Evolutionary conservation across 2,797 vertebrate species (phyloP), one percentile per base, ranked within the genome.

Genomic region (Lutjanus argentimaculatus): DNA sequence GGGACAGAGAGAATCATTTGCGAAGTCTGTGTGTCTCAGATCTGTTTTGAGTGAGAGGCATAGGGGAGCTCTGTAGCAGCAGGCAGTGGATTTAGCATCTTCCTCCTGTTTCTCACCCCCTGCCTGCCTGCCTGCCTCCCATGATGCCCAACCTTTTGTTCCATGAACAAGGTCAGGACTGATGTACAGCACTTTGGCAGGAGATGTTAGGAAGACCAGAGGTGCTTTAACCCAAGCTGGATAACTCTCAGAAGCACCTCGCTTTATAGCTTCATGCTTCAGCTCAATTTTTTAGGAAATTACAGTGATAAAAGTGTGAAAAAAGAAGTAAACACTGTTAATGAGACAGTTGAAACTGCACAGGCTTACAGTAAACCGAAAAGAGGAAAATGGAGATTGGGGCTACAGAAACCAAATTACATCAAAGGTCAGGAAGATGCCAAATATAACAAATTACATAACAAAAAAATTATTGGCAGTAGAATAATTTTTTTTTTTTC

Each of bases 121-220:
- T 77, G 76, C 65, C 66, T 73, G 70, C 57, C 69, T 70, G 71
- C 58, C 69, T 70, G 64, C 57, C 64, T 85, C 84, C 72, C 61
- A 2, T 76, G 80, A 85, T 73, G 61, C 62, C 16, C 1, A 16
- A 85, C 85, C 80, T 85, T 87, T 84, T 56, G 58, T 80, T 83
- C 55, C 68, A 68, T 25, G 49, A 79, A 75, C 69, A 78, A 63
- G 65, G 75, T 82, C 59, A 52, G 21, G 58, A 25, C 43, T 70
- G 75, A 71, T 75, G 70, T 53, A 46, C 72, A 46, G 49, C 25
- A 10, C 36, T 42, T 72, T 51, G 52, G 67, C 64, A 79, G 76
- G 43, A 53, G 63, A 67, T 65, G 16, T 40, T 46, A 21, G 13
- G 51, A 51, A 62, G 30, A n/a, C 53, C 36, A 80, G 59, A 72